Evolutionary conservation across 2,113 vertebrate genomes (phyloP), one percentile per base, ranked within the genome.

Genomic region (Cyanoderma ruficeps): DNA sequence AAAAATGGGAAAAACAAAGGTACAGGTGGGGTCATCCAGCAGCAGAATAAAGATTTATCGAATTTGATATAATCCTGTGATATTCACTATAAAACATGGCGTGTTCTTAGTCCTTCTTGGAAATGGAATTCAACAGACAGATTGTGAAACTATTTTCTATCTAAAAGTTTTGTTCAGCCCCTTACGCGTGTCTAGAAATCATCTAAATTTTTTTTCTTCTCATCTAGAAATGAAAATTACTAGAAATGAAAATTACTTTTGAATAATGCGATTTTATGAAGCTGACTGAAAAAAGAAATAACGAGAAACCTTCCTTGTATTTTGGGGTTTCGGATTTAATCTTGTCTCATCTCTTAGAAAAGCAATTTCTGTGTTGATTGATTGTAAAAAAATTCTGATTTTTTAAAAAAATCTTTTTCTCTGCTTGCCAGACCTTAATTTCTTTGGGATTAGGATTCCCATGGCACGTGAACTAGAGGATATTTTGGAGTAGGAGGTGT

Each of bases 401-500:
- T 28, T 14, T 28, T 39, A n/a, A n/a, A n/a, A n/a, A 41, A 14
- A 8, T 35, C 28, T 82, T 82, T 76, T 50, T 15, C 19, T 82
- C 67, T 41, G 28, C 42, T 79, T 8, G 3, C 31, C 95, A 98
- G 98, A 90, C 97, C 84, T 82, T 92, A 56, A 86, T 88, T 86
- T 93, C 64, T 86, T 95, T 77, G 50, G 94, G 91, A 65, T 80
- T 95, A 56, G 75, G 63, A n/a, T 97, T 90, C 96, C 91, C 91
- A 94, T 97, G 98, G 96, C 96, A 77, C 83, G 95, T 96, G 95
- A 90, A 78, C 91, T 86, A 89, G 96, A 87, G 97, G 93, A 68
- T 19, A 10, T 55, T 28, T 60, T 23, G 60, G 69, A 94, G 33
- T 55, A 92, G 89, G 81, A 88, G 67, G 28, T 63, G 41, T 76